Conservation (phyloP, 2,888 invertebrate genomes). For the Amaurobius ferox region DNA sequence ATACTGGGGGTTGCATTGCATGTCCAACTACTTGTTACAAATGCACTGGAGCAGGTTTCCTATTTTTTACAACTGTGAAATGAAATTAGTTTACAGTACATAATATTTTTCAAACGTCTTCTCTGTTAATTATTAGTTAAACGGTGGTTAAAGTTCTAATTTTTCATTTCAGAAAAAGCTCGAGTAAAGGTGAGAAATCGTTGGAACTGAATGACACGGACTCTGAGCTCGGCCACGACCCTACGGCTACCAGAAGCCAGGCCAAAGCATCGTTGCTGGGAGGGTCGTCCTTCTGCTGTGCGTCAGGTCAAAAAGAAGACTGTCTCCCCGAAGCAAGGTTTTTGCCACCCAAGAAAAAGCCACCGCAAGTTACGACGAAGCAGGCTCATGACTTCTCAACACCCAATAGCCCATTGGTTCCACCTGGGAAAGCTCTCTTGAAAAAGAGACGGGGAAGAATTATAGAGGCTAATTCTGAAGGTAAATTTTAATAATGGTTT, state of each 20-base stretch:
- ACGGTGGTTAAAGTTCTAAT: no score
- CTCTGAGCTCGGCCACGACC: slow-evolving; percentile 24
- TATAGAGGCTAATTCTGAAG: slow-evolving; percentile 21
- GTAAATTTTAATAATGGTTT: no score
- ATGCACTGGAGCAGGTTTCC: no score
- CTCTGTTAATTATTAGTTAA: no score
- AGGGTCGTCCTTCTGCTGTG: slow-evolving; percentile 62
- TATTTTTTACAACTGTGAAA: no score
- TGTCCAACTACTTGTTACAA: no score
- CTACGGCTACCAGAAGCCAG: slow-evolving; percentile 40
- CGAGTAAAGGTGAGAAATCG: slow-evolving; percentile 49
- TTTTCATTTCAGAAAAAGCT: slow-evolving; percentile 47
- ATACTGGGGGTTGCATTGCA: no score
- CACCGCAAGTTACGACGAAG: slow-evolving; percentile 27
- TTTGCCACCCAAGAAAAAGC: slow-evolving; percentile 48
- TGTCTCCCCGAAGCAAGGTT: slow-evolving; percentile 46
- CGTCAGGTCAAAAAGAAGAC: slow-evolving; percentile 63
- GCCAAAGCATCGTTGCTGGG: slow-evolving; percentile 50
- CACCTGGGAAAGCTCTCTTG: slow-evolving; percentile 27
- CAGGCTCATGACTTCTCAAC: slow-evolving; percentile 8
- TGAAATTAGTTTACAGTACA: no score
- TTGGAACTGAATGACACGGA: slow-evolving; percentile 48
- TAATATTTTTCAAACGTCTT: no score
- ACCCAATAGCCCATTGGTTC: slow-evolving; percentile 32
- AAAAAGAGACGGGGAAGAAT: slow-evolving; percentile 28